phyloP scores from a whole-genome alignment of 2,888 invertebrate species.

The Leptarthrus brevirostris region DNA sequence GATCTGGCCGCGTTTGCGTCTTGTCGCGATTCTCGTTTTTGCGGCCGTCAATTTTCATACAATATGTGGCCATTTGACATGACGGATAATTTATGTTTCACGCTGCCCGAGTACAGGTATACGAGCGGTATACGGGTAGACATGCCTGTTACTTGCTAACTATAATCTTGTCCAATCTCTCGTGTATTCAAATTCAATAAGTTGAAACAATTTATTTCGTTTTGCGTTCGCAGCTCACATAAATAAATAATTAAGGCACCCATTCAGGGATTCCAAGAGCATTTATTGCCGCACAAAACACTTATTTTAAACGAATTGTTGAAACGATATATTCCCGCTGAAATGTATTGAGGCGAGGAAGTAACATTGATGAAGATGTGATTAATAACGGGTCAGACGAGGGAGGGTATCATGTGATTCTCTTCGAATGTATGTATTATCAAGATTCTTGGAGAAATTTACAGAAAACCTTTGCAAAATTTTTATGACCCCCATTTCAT shows the following conservation, averaged over 20 bases:
- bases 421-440: no score
- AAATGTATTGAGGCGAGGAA: no score
- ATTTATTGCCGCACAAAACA: conserved; percentile 22
- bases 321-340: neutral
- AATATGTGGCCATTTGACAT: conserved; percentile 54
- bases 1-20: neutral
- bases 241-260: conserved; percentile 40
- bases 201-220: conserved; percentile 41
- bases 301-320: conserved; percentile 1
- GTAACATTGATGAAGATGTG: no score
- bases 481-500: no score
- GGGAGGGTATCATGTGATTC: no score
- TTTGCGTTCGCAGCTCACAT: conserved; percentile 18
- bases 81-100: conserved; percentile 54
- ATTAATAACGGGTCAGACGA: no score
- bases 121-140: conserved; percentile 29
- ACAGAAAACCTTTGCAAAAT: no score
- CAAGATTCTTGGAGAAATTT: no score
- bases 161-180: conserved; percentile 38
- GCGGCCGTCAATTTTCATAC: conserved; percentile 53
- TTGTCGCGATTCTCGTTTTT: neutral
- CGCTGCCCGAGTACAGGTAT: conserved; percentile 33
- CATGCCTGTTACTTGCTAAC: conserved; percentile 30
- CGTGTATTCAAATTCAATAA: conserved; percentile 38
- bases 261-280: conserved; percentile 16